Conservation (phyloP, 2,888 invertebrate species). For the Rhagium mordax region DNA sequence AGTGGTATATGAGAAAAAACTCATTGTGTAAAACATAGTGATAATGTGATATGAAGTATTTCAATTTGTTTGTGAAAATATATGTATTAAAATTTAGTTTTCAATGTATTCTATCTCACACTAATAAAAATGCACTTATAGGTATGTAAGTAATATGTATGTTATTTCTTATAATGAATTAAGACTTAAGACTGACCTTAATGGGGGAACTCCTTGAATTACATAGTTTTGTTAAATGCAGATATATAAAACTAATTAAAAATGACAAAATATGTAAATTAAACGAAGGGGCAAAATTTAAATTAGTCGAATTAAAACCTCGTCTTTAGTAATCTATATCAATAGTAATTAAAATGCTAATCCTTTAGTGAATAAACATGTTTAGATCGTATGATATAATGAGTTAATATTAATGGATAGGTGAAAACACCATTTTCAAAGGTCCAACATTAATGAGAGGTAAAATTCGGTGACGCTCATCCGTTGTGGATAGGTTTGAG, state of each 20-base stretch:
- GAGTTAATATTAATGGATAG: background rate
- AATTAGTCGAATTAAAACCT: background rate
- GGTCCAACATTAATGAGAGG: background rate
- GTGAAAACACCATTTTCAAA: background rate
- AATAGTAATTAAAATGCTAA: background rate
- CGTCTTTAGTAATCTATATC: background rate
- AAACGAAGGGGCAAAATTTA: background rate
- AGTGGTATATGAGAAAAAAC: too few species aligned
- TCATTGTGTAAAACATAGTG: too few species aligned
- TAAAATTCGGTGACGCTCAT: background rate
- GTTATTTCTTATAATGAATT: too few species aligned
- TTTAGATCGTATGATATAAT: background rate
- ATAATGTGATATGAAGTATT: too few species aligned
- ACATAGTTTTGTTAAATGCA: background rate
- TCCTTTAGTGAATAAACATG: background rate
- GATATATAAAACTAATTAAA: background rate
- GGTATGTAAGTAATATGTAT: too few species aligned
- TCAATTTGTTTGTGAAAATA: too few species aligned
- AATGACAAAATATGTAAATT: background rate
- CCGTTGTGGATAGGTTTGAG: background rate
- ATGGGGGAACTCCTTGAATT: background rate
- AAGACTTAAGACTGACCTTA: background rate
- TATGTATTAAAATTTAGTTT: too few species aligned
- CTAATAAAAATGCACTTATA: too few species aligned
- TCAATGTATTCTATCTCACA: too few species aligned